Percentiles rank a stretch among this genome's conserved stretches.
phyloP scores from a whole-genome alignment of 2,113 vertebrate species.

The Puffinus mauretanicus region DNA sequence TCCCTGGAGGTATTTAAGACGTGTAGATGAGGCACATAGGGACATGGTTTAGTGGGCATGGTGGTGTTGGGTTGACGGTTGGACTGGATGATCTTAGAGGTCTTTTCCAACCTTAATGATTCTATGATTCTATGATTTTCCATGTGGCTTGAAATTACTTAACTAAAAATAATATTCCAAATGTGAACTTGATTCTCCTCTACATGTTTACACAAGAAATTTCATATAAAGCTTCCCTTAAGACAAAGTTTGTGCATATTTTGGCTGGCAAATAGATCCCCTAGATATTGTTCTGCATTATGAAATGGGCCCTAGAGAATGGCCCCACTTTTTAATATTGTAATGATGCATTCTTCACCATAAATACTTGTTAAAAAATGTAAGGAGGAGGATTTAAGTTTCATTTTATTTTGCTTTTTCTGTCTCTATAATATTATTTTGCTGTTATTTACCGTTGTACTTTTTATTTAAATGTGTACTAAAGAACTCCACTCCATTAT shows the following conservation, averaged over 20 bases:
- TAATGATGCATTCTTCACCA: neutral
- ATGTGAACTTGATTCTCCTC: neutral
- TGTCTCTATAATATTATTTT: constrained; percentile 39
- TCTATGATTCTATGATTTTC: neutral
- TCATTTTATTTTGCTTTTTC: constrained; percentile 56
- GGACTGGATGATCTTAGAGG: too few relatives aligned
- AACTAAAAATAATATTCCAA: neutral
- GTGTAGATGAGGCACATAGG: too few relatives aligned
- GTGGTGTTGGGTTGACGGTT: too few relatives aligned
- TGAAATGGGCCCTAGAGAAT: neutral
- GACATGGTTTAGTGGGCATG: too few relatives aligned
- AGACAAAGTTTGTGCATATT: neutral
- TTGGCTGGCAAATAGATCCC: neutral
- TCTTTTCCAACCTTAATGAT: too few relatives aligned
- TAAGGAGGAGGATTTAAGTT: constrained; percentile 1
- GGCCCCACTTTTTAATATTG: neutral
- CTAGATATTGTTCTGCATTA: neutral
- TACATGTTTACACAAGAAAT: neutral
- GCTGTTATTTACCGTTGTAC: constrained; percentile 46
- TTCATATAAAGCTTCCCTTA: neutral
- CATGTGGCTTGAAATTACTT: neutral
- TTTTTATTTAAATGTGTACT: constrained; percentile 62
- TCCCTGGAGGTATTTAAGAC: too few relatives aligned
- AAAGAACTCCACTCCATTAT: constrained; percentile 95
- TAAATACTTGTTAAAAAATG: neutral